Percentiles rank a stretch among this genome's conserved stretches.
Evolutionary conservation across 2,888 invertebrate genomes (phyloP).

Genomic region (Phrixothrix hirtus): DNA sequence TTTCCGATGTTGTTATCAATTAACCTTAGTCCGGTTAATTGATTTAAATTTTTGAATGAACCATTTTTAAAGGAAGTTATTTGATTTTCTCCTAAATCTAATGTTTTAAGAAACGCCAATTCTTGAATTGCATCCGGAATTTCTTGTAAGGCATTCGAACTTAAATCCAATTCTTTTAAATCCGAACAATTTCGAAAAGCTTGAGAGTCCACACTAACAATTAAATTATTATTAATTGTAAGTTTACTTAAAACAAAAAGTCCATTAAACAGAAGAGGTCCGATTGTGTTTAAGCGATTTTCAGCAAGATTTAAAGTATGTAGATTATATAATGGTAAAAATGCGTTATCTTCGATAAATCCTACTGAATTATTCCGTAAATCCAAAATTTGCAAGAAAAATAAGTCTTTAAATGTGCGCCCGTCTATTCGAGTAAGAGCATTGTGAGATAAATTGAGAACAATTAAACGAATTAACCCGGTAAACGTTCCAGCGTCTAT

Average conservation of each 20-base stretch:
- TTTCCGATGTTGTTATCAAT: constrained; percentile 90
- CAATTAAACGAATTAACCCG: constrained; percentile 81
- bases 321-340: constrained; percentile 83
- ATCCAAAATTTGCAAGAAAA: constrained; percentile 83
- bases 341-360: constrained; percentile 87
- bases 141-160: constrained; percentile 79
- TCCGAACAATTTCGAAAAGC: constrained; percentile 88
- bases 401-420: constrained; percentile 83
- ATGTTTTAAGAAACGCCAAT: constrained; percentile 79
- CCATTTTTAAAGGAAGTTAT: constrained; percentile 82
- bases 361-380: constrained; percentile 85
- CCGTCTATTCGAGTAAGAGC: constrained; percentile 82
- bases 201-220: constrained; percentile 75
- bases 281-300: constrained; percentile 80
- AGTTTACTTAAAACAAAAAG: constrained; percentile 81
- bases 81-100: constrained; percentile 91
- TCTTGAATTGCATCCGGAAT: constrained; percentile 84
- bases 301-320: constrained; percentile 88
- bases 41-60: constrained; percentile 82
- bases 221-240: constrained; percentile 82
- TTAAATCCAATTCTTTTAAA: constrained; percentile 84
- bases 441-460: constrained; percentile 84
- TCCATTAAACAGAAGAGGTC: constrained; percentile 80
- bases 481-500: constrained; percentile 84
- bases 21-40: constrained; percentile 82